phyloP scores from a whole-genome alignment of 2,113 vertebrate species.

The Lophochroa leadbeateri region DNA sequence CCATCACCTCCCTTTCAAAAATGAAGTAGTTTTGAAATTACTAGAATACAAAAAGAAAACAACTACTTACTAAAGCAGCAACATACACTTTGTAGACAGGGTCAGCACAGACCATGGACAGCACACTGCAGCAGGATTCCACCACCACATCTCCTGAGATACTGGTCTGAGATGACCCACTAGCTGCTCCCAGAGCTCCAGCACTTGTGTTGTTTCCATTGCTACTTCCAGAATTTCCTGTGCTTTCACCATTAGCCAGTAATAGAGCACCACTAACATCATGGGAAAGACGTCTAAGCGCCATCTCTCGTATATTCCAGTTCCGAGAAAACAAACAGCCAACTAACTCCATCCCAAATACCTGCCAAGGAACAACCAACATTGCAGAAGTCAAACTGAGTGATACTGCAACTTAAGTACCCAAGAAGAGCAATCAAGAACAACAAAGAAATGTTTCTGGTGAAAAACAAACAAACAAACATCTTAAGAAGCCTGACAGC shows the following conservation, averaged over 20 bases:
- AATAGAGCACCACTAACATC: conserved; percentile 89
- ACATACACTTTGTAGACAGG: conserved; percentile 94
- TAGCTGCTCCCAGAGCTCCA: conserved; percentile 65
- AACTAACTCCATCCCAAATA: conserved; percentile 89
- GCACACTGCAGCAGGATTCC: conserved; percentile 87
- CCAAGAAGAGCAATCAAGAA: not conserved
- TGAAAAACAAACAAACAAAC: not conserved
- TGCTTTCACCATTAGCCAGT: conserved; percentile 88
- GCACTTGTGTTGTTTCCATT: conserved; percentile 56
- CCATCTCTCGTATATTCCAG: conserved; percentile 93
- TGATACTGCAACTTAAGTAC: not conserved
- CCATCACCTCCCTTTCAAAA: not conserved
- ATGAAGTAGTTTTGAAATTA: not conserved
- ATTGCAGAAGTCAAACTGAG: not conserved
- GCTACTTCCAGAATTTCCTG: conserved; percentile 76
- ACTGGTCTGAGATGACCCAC: conserved; percentile 74
- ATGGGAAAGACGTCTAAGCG: conserved; percentile 87
- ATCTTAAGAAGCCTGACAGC: not conserved
- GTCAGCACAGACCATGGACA: conserved; percentile 90
- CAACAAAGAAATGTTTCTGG: not conserved
- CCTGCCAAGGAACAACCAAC: conserved; percentile 63
- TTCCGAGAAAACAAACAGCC: conserved; percentile 92
- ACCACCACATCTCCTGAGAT: conserved; percentile 85
- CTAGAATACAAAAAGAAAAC: not conserved
- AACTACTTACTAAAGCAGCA: conserved; percentile 84